Conservation (phyloP, 2,888 invertebrate genomes). For the Drosophila sordidula region DNA sequence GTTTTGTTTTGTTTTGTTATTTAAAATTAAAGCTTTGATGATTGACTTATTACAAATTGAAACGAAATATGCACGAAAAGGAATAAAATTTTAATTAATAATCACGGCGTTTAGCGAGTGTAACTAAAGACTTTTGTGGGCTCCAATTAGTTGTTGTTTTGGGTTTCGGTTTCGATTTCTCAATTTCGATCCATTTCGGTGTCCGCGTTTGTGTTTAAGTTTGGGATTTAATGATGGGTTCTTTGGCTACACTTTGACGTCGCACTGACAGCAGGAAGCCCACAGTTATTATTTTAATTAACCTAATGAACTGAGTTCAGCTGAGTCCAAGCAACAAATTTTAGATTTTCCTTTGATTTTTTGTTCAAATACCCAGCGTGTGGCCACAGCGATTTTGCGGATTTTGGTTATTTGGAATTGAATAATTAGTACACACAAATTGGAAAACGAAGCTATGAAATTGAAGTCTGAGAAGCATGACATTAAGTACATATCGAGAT, state of each 20-base stretch:
- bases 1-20: background rate
- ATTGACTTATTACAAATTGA: slow-evolving; percentile 63
- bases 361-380: slow-evolving; percentile 3
- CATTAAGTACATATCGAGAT: background rate
- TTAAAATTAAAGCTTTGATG: slow-evolving; percentile 47
- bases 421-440: slow-evolving; percentile 29
- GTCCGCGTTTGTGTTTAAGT: slow-evolving; percentile 6
- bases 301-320: slow-evolving; percentile 61
- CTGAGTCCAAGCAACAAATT: background rate
- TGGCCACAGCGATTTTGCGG: slow-evolving; percentile 29
- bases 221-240: slow-evolving; percentile 44
- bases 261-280: slow-evolving; percentile 64
- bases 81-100: slow-evolving; percentile 60
- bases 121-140: slow-evolving; percentile 60
- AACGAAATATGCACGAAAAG: slow-evolving; percentile 32
- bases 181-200: slow-evolving; percentile 32
- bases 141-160: slow-evolving; percentile 39
- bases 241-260: slow-evolving; percentile 28
- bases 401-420: slow-evolving; percentile 16
- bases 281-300: slow-evolving; percentile 74
- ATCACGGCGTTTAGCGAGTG: slow-evolving; percentile 63
- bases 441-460: background rate
- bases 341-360: slow-evolving; percentile 7
- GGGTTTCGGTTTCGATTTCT: slow-evolving; percentile 39
- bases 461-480: background rate